Percentiles rank a stretch among this genome's conserved stretches.
Conservation (phyloP, 1,140 invertebrate genomes). For the Heliconius eleuchia region DNA sequence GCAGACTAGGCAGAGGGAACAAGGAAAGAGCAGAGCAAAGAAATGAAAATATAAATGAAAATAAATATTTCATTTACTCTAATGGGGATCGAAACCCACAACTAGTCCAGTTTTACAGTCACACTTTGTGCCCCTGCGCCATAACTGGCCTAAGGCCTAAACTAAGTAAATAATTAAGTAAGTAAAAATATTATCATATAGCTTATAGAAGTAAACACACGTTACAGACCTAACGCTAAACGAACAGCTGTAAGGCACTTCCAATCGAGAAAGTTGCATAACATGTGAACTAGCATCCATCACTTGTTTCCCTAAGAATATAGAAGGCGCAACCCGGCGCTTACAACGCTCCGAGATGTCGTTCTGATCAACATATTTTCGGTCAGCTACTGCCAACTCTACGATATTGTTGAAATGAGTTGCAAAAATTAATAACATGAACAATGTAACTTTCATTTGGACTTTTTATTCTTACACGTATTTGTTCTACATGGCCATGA, state of each 20-base stretch:
- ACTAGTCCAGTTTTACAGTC: too few species aligned
- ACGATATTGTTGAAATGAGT: conserved; percentile 2
- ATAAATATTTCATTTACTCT: too few species aligned
- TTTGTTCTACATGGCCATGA: not conserved
- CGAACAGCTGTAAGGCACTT: conserved; percentile 67
- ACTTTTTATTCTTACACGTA: not conserved
- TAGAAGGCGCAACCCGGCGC: conserved; percentile 57
- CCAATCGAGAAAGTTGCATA: conserved; percentile 58
- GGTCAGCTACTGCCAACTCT: conserved; percentile 29
- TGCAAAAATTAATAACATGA: conserved; percentile 19
- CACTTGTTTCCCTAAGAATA: conserved; percentile 62
- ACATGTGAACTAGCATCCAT: conserved; percentile 58
- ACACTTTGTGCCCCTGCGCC: too few species aligned
- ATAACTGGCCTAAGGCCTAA: not conserved
- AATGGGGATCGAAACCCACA: too few species aligned
- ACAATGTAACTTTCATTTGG: not conserved
- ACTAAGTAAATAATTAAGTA: not conserved
- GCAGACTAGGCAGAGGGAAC: too few species aligned
- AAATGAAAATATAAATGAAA: too few species aligned
- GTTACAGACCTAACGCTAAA: conserved; percentile 63
- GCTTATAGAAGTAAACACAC: too few species aligned
- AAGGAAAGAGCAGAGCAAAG: too few species aligned
- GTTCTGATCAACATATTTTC: conserved; percentile 53
- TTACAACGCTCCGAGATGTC: conserved; percentile 69
- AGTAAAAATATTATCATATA: too few species aligned